Conservation (phyloP, 2,113 vertebrate species). For the Peromyscus polionotus region DNA sequence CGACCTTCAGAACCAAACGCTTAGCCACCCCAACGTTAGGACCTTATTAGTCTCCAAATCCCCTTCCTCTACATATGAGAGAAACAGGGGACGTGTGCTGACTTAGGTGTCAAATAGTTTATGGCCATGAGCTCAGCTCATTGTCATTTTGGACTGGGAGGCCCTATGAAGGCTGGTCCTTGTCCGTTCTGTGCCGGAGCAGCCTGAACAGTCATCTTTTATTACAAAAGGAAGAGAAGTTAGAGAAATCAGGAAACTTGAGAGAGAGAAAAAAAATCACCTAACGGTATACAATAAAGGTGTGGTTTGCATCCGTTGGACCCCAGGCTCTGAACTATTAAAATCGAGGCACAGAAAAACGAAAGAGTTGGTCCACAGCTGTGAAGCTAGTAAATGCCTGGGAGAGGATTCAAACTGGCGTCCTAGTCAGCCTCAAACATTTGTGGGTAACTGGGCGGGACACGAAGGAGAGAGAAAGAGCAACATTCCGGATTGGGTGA, state of each 20-base stretch:
- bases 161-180: not conserved
- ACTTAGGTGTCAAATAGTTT: not conserved
- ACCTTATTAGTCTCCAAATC: not conserved
- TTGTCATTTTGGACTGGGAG: not conserved
- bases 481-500: not conserved
- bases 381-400: not conserved
- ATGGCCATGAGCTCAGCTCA: not conserved
- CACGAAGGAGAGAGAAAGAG: not conserved
- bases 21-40: not conserved
- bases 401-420: not conserved
- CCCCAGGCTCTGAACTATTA: not conserved
- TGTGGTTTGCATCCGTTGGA: not conserved
- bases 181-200: not conserved
- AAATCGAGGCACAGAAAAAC: not conserved
- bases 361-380: not conserved
- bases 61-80: not conserved
- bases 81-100: not conserved
- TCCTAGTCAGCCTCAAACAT: not conserved
- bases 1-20: not conserved
- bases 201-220: not conserved
- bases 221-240: not conserved
- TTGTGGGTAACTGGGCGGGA: not conserved
- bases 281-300: not conserved
- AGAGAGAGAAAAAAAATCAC: slow-evolving; percentile 5
- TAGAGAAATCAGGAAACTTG: slow-evolving; percentile 42